Base-by-base conservation (phyloP, 2,113 vertebrate genomes). In the Okapia johnstoni region DNA sequence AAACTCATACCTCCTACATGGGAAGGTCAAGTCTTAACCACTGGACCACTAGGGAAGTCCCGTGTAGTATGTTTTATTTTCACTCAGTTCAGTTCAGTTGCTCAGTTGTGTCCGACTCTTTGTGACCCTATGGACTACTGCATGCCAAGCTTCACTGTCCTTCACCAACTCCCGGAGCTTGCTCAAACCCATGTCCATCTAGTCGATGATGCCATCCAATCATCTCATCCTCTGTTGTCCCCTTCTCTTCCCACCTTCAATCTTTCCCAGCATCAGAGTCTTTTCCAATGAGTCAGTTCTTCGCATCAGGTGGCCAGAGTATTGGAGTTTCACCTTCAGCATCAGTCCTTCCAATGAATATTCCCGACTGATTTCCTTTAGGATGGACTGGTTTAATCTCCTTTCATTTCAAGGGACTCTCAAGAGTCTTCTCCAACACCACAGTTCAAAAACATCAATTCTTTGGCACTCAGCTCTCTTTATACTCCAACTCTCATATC, bases 1-100 rank as follows among this genome's bases (percentile, higher is more conserved):
- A 43, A 26, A 76, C 23, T 3, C 23, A 2, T 43, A 43, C 70
- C 40, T 76, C 43, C 25, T 76, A 43, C 12, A 76, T 43, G 21
- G 43, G 40, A 76, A 76, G 70, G 40, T 23, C 36, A 76, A 43
- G 40, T 43, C 40, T 76, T 76, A 43, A 76, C 40, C 23, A 10
- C 70, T 43, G 70, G 40, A 43, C 70, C n/a, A 14, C 23, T 26
- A 76, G 70, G 23, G 70, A 76, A 76, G 70, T 76, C 70, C 40
- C 3, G 0, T 26, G 23, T 76, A 23, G 70, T 26, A 26, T 0
- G 0, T 43, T 52, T 73, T 40, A 23, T 73, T 23, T 73, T 40
- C 5, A 73, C 21, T 40, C 36, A 40, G 66, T 36, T 66, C 63
- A 36, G 36, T 19, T 73, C 66, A 73, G 36, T 6, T 13, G 36